Percentiles rank a stretch among this genome's conserved stretches.
phyloP scores from a whole-genome alignment of 2,888 invertebrate genomes.

The Nebria brevicollis region DNA sequence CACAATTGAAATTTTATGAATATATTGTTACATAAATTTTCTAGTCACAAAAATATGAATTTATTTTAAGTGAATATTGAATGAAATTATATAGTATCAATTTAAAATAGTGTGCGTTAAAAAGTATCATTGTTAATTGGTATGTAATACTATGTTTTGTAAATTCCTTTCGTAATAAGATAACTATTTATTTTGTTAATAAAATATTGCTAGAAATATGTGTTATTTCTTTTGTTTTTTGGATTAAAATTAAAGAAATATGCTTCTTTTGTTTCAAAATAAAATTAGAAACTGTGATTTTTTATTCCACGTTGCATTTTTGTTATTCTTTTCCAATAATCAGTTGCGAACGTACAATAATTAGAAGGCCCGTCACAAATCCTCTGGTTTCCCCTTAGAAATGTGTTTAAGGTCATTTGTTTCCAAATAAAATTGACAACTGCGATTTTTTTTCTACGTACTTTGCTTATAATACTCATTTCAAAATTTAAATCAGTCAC shows the following conservation, averaged over 20 bases:
- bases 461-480: neutral
- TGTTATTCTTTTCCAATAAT: neutral
- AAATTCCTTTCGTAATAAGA: constrained; percentile 46
- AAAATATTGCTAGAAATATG: constrained; percentile 44
- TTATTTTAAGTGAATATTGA: constrained; percentile 26
- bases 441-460: neutral
- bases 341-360: neutral
- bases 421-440: neutral
- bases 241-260: constrained; percentile 2
- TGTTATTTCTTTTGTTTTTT: constrained; percentile 30
- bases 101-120: constrained; percentile 27
- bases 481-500: neutral
- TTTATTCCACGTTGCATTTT: constrained; percentile 3
- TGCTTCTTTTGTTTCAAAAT: constrained; percentile 6
- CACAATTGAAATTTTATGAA: constrained; percentile 43
- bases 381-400: neutral
- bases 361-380: neutral
- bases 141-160: constrained; percentile 47
- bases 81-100: constrained; percentile 33
- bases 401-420: neutral
- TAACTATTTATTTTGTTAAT: constrained; percentile 47
- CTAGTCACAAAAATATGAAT: constrained; percentile 46
- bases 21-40: constrained; percentile 44
- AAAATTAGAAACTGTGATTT: neutral
- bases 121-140: constrained; percentile 45